Evolutionary conservation across 2,113 vertebrate genomes (phyloP).

Genomic region (Menura novaehollandiae): DNA sequence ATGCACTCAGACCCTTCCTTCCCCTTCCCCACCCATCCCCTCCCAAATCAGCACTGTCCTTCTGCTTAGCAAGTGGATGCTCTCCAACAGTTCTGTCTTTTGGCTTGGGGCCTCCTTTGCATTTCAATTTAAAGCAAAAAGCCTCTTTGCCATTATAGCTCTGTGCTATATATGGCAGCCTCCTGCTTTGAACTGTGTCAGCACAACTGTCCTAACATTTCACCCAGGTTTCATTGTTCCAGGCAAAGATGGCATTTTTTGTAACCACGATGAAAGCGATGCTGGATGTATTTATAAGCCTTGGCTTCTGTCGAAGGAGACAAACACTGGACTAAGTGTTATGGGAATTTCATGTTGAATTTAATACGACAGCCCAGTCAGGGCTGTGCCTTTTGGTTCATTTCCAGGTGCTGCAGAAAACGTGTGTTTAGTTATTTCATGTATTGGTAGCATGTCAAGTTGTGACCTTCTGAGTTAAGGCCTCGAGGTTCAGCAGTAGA

Average conservation of each 20-base stretch:
- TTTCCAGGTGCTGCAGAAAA: constrained; percentile 32
- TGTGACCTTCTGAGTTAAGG: background rate
- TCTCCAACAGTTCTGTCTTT: constrained; percentile 63
- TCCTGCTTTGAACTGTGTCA: constrained; percentile 58
- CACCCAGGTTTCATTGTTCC: constrained; percentile 58
- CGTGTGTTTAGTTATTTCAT: background rate
- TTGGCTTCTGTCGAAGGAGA: constrained; percentile 16
- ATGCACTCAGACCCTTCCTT: constrained; percentile 39
- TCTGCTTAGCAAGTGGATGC: constrained; percentile 63
- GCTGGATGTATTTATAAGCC: constrained; percentile 33
- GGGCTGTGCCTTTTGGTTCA: constrained; percentile 5
- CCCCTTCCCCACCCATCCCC: background rate
- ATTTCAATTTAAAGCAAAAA: constrained; percentile 64
- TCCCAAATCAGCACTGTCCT: constrained; percentile 47
- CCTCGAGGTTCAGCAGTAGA: background rate
- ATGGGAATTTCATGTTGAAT: background rate
- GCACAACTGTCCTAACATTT: constrained; percentile 60
- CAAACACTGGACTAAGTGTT: background rate
- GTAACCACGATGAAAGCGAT: constrained; percentile 20
- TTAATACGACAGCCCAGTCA: background rate
- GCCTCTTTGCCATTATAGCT: constrained; percentile 57
- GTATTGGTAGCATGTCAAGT: background rate
- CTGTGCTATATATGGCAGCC: constrained; percentile 52
- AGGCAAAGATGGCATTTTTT: constrained; percentile 51
- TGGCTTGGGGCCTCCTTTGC: constrained; percentile 64